These are phyloP conservation scores for Daktulosphaira vitifoliae DNA, from an alignment of 1,140 invertebrate genomes.

Conservation along the genomic window DNA sequence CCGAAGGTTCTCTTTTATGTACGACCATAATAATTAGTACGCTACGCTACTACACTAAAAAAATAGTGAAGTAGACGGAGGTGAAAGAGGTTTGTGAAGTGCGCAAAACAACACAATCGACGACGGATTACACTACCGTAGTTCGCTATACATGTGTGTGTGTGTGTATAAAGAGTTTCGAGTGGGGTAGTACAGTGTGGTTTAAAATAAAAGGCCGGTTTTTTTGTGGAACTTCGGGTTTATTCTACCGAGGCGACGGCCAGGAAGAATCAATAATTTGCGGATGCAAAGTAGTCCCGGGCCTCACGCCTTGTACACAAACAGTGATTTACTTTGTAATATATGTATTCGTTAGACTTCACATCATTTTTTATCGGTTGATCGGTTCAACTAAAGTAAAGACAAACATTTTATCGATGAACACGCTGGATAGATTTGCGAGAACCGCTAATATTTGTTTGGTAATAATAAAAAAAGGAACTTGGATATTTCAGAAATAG, in stretches of 20 bases:
- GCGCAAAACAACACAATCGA: slow-evolving; percentile 10
- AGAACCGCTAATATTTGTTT: too few relatives aligned
- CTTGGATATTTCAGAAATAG: too few relatives aligned
- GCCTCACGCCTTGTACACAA: background rate
- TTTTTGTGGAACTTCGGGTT: slow-evolving; percentile 1
- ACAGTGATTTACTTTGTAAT: background rate
- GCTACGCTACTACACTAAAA: background rate
- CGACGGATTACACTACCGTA: background rate
- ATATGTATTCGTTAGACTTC: background rate
- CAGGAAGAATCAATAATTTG: slow-evolving; percentile 33
- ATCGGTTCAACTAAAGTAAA: background rate
- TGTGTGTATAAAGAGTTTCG: background rate
- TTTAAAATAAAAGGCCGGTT: slow-evolving; percentile 26
- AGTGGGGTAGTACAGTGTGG: background rate
- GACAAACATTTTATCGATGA: too few relatives aligned
- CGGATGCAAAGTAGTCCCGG: slow-evolving; percentile 30
- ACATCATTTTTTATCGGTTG: slow-evolving; percentile 6
- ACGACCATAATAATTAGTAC: slow-evolving; percentile 22
- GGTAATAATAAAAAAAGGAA: too few relatives aligned
- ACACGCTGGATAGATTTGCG: too few relatives aligned
- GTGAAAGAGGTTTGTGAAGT: slow-evolving; percentile 9
- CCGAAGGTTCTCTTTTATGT: slow-evolving; percentile 9
- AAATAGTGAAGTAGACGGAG: background rate
- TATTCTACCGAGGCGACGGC: slow-evolving; percentile 25
- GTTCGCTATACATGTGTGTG: background rate